Evolutionary conservation across 2,797 vertebrate genomes (phyloP), one percentile per base, ranked within the genome.

Genomic region (Coranthus polyacanthus): DNA sequence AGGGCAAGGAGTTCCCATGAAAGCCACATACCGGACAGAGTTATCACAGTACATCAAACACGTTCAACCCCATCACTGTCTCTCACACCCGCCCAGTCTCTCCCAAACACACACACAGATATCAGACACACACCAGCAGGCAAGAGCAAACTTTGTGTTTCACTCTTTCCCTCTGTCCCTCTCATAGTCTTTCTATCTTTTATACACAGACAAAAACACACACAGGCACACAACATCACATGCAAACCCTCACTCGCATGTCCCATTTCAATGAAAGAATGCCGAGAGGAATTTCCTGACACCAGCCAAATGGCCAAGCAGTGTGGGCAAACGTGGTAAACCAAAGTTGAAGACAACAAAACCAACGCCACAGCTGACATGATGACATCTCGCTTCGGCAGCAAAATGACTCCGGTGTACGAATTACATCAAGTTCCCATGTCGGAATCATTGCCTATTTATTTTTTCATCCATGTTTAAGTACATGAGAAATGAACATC

Each of bases 1-100:
- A 78, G 90, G 91, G 88, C 56, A 89, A 93, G 91, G 90, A 93
- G 93, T 92, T 93, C 88, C 92, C 86, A 87, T 89, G 87, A 86
- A 91, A 92, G 81, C 81, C 83, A 91, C 90, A 93, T 92, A 92
- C 91, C 86, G 90, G 84, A 91, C 84, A 88, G 84, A 90, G 86
- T 91, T 84, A 93, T 93, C 83, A 88, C 89, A 93, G 88, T 75
- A 90, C 80, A 91, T 91, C 88, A 89, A 84, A 89, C 86, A 90
- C 68, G 58, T 84, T 79, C 85, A 92, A 56, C 74, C 68, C 59
- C 75, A 82, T 82, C 86, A 68, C 74, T 84, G 62, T 84, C 82
- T 87, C 82, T 75, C 85, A 75, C 75, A 85, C 78, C 51, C 73
- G 1, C 49, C 32, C 66, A 49, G 71, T 53, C 70, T 75, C 64